Conservation (phyloP, 1,140 invertebrate species). For the Drosophila navojoa region DNA sequence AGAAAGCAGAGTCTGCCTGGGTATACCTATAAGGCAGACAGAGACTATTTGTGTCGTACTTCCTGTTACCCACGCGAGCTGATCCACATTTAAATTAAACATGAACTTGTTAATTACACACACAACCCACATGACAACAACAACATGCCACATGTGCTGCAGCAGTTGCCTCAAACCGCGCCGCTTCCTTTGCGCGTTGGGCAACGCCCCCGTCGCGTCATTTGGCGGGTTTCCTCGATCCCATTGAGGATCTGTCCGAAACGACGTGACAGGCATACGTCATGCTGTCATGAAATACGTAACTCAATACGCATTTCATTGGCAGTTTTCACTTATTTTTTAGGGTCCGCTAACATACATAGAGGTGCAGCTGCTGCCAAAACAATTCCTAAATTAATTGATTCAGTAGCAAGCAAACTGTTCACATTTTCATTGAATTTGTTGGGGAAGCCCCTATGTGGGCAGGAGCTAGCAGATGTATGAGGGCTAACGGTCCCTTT, state of each 20-base stretch:
- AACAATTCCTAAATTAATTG: constrained; percentile 69
- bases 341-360: constrained; percentile 29
- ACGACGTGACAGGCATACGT: constrained; percentile 73
- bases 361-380: constrained; percentile 51
- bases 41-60: constrained; percentile 19
- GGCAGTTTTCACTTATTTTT: constrained; percentile 9
- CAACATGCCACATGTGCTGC: constrained; percentile 53
- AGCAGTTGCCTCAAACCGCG: constrained; percentile 32
- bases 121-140: constrained; percentile 50
- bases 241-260: constrained; percentile 43
- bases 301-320: constrained; percentile 56
- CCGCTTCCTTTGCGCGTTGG: constrained; percentile 38
- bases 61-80: constrained; percentile 64
- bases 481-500: constrained; percentile 45
- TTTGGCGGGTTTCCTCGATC: constrained; percentile 71
- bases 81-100: constrained; percentile 75
- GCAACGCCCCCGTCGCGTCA: constrained; percentile 48
- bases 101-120: constrained; percentile 74
- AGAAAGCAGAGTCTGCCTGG: not conserved
- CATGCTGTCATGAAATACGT: constrained; percentile 43
- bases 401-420: constrained; percentile 49
- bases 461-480: constrained; percentile 57
- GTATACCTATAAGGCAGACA: constrained; percentile 21
- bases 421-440: constrained; percentile 19
- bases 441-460: constrained; percentile 58